Evolutionary conservation across 2,888 invertebrate genomes (phyloP).

Genomic region (Megaustenia siamemsis): DNA sequence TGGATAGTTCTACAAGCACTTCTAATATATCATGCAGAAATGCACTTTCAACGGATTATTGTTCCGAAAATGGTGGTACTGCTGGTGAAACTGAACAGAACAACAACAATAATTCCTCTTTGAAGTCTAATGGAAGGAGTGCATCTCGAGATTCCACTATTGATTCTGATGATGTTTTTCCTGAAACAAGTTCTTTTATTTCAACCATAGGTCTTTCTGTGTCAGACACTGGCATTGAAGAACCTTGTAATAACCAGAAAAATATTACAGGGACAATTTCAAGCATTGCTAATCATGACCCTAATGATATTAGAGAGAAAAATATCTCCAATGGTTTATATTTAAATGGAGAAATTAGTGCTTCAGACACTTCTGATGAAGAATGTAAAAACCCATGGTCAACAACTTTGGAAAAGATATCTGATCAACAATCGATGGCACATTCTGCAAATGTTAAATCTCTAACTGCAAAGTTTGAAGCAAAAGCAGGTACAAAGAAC

Average conservation of each 20-base stretch:
- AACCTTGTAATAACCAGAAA: neutral
- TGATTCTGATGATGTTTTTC: slow-evolving; percentile 48
- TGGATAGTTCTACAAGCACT: neutral
- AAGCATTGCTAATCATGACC: neutral
- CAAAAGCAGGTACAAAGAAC: neutral
- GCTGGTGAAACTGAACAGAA: neutral
- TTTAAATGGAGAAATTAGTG: slow-evolving; percentile 28
- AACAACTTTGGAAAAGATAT: neutral
- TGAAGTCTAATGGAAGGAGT: slow-evolving; percentile 15
- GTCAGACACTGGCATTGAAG: neutral
- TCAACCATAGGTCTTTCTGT: neutral
- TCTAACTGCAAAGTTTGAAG: slow-evolving; percentile 49
- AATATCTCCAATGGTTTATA: neutral
- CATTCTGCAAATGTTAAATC: slow-evolving; percentile 11
- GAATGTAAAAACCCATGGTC: neutral
- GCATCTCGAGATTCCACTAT: slow-evolving; percentile 33
- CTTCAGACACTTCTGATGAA: neutral
- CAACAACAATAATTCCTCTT: neutral
- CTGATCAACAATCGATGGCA: neutral
- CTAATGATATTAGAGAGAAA: neutral
- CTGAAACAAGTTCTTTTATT: neutral
- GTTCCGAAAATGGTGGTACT: neutral
- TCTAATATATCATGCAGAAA: neutral
- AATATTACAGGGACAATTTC: neutral
- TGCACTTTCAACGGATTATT: neutral